These are phyloP conservation scores for Opisthograptis luteolata DNA, from an alignment of 2,888 invertebrate genomes.

Conservation along the genomic window DNA sequence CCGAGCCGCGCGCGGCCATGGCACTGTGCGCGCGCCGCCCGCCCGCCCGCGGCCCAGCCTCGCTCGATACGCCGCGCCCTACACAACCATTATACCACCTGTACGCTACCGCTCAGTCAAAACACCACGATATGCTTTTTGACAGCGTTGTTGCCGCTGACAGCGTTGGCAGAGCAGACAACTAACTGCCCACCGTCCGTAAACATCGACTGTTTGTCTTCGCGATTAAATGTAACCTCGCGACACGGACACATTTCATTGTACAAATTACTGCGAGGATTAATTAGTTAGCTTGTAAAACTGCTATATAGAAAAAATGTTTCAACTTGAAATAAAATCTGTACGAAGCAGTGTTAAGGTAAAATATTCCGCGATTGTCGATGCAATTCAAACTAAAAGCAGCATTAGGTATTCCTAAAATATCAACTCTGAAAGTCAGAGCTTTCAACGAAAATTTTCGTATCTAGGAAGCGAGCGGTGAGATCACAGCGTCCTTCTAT, in stretches of 20 bases:
- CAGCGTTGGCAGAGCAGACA: slow-evolving; percentile 14
- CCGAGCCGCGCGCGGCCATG: slow-evolving; percentile 59
- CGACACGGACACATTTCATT: slow-evolving; percentile 12
- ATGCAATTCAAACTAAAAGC: background rate
- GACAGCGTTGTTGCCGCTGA: slow-evolving; percentile 34
- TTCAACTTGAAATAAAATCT: no score
- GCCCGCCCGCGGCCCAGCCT: slow-evolving; percentile 54
- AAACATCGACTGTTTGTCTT: slow-evolving; percentile 29
- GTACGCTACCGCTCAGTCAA: slow-evolving; percentile 71
- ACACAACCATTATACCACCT: slow-evolving; percentile 74
- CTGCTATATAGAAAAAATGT: no score
- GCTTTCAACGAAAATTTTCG: slow-evolving; percentile 7
- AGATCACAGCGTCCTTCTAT: slow-evolving; percentile 22
- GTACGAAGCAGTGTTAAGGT: background rate
- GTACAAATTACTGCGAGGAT: slow-evolving; percentile 26
- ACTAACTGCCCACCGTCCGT: slow-evolving; percentile 15
- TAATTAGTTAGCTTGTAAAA: slow-evolving; percentile 19
- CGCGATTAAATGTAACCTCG: slow-evolving; percentile 28
- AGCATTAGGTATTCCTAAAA: background rate
- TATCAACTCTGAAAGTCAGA: slow-evolving; percentile 4
- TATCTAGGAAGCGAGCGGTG: slow-evolving; percentile 7
- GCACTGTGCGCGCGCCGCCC: slow-evolving; percentile 67
- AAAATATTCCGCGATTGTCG: no score
- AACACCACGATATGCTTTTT: slow-evolving; percentile 72
- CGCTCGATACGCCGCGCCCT: slow-evolving; percentile 75